Evolutionary conservation across 2,113 vertebrate genomes (phyloP).

Genomic region (Acanthisitta chloris): DNA sequence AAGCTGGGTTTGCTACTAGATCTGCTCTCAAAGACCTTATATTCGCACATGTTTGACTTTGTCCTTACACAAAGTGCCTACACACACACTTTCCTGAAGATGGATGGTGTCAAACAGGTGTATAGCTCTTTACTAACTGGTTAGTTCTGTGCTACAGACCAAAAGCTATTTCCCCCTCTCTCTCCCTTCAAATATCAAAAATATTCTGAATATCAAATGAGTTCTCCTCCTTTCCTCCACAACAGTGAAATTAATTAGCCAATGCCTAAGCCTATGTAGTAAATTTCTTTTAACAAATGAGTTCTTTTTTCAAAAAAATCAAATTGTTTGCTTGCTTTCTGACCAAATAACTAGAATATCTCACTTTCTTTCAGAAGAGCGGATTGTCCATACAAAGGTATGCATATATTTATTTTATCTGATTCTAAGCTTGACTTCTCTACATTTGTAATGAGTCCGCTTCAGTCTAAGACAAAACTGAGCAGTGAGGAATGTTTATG

Average conservation of each 20-base stretch:
- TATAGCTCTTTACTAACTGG: not conserved
- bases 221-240: not conserved
- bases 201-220: not conserved
- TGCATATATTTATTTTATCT: not conserved
- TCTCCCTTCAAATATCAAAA: not conserved
- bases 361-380: slow-evolving; percentile 57
- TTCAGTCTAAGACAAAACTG: not conserved
- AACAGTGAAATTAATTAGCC: not conserved
- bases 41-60: not conserved
- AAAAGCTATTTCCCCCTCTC: not conserved
- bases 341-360: slow-evolving; percentile 7
- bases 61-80: not conserved
- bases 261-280: not conserved
- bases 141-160: not conserved
- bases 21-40: not conserved
- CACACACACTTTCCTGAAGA: not conserved
- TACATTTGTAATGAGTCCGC: not conserved
- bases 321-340: not conserved
- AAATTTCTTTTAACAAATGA: not conserved
- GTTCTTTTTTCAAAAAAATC: not conserved
- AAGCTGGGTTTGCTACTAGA: not conserved
- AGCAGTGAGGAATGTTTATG: not conserved
- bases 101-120: not conserved
- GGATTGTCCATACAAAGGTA: slow-evolving; percentile 42
- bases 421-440: not conserved